Conservation (phyloP, 2,797 vertebrate species). For the Molossus molossus region DNA sequence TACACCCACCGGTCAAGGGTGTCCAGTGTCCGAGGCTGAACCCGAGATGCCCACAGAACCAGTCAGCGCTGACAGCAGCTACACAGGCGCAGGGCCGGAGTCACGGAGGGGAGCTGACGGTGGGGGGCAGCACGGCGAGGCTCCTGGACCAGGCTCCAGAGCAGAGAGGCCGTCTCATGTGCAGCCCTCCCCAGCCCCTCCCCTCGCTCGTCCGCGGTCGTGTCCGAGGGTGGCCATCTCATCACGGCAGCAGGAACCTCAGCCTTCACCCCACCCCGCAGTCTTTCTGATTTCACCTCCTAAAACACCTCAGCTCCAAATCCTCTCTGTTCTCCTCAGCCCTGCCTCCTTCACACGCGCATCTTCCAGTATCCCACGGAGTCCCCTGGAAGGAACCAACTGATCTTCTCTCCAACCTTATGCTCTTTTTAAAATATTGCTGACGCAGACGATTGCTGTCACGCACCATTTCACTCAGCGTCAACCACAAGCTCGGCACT, state of each 20-base stretch:
- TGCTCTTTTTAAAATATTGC: neutral
- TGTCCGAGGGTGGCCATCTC: accelerated
- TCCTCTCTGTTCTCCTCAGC: neutral
- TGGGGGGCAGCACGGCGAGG: neutral
- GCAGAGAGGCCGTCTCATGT: neutral
- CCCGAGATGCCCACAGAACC: neutral
- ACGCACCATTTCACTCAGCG: too few species aligned
- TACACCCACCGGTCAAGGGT: too few species aligned
- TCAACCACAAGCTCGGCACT: neutral
- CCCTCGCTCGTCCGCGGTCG: neutral
- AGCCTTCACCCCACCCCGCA: neutral
- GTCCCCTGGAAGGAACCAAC: too few species aligned
- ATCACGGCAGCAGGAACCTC: neutral
- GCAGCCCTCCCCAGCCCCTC: too few species aligned
- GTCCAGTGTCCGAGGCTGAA: neutral
- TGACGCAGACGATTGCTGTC: neutral
- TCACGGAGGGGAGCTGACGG: neutral
- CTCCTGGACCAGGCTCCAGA: neutral
- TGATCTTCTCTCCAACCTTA: neutral
- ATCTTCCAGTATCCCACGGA: neutral
- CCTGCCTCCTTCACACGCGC: neutral
- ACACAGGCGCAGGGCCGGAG: accelerated
- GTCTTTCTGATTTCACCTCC: conserved; percentile 2
- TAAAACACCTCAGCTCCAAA: neutral
- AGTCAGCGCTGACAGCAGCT: neutral